A percentile compares a stretch with the other conserved stretches of the same genome.
Conservation (phyloP, 2,888 invertebrate species). For the Phragmatobia fuliginosa region DNA sequence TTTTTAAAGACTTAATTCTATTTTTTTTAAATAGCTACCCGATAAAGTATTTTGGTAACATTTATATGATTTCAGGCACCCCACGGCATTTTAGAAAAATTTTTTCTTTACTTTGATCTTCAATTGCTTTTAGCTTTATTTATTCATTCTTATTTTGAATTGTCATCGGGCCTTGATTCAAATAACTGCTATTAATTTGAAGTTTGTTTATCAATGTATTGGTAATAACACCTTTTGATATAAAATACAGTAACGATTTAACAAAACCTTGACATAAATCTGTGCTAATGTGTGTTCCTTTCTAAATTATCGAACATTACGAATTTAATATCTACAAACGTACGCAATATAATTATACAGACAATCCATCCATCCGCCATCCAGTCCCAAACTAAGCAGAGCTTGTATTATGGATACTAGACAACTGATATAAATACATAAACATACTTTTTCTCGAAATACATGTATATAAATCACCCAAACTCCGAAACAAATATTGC, state of each 20-base stretch:
- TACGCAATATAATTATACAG: not conserved
- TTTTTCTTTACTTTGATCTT: not conserved
- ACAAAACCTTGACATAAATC: slow-evolving; percentile 7
- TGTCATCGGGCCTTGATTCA: not conserved
- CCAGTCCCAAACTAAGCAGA: too few relatives aligned
- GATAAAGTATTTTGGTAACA: not conserved
- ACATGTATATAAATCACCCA: too few relatives aligned
- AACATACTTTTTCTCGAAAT: too few relatives aligned
- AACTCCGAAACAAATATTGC: too few relatives aligned
- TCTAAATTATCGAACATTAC: slow-evolving; percentile 1
- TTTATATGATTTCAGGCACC: not conserved
- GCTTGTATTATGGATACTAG: too few relatives aligned
- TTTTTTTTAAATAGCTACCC: not conserved
- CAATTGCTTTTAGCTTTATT: not conserved
- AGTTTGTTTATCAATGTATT: not conserved
- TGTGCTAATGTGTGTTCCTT: slow-evolving; percentile 6
- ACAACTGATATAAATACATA: too few relatives aligned
- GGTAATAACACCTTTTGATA: not conserved
- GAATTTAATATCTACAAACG: not conserved
- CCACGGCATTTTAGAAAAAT: not conserved
- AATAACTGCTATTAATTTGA: not conserved
- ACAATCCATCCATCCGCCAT: too few relatives aligned
- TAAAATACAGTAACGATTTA: not conserved
- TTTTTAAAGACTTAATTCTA: not conserved
- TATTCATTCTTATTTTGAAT: not conserved